Base-by-base conservation (phyloP, 2,113 vertebrate genomes). In the Hippocampus abdominalis region DNA sequence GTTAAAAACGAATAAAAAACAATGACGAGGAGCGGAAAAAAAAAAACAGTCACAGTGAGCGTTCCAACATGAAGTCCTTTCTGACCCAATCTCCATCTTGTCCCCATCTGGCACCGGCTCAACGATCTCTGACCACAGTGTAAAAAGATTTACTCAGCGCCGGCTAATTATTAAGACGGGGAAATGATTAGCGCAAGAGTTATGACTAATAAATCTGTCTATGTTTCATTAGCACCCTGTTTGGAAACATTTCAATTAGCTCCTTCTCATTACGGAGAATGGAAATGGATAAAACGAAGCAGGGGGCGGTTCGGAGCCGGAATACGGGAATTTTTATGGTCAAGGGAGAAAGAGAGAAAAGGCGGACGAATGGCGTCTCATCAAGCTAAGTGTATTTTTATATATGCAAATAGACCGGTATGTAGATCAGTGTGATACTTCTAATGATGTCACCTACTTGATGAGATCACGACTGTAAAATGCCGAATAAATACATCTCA, bases 151-250 rank as follows among this genome's bases (percentile, higher is more conserved):
- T 87, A 88, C 89, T 86, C 85, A 53, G 76, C 85, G 44, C 32
- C 0, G 63, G 75, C 79, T 88, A 86, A 91, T 89, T 89, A 88
- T 89, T 84, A 89, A 74, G 76, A 87, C 79, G 80, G 69, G 76
- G 78, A 87, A 86, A 89, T 87, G 86, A 91, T 91, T 87, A 87
- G 84, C 77, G 51, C 66, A 73, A 79, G 89, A 91, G 86, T 87
- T 89, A 88, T 81, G 82, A 81, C 78, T 77, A 84, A 86, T 91
- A 90, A 91, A 91, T 86, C 86, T 86, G 88, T 89, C 86, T 20
- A 51, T 80, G 80, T 91, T 91, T 89, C 88, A 90, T 89, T 91
- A 90, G 88, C 80, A 81, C 76, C 75, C 83, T 79, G 87, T 91
- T 90, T 87, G 82, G 80, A 87, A 83, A 82, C 81, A 84, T 88